Evolutionary conservation across 2,797 vertebrate genomes (phyloP).

Genomic region (Synaphobranchus kaupii): DNA sequence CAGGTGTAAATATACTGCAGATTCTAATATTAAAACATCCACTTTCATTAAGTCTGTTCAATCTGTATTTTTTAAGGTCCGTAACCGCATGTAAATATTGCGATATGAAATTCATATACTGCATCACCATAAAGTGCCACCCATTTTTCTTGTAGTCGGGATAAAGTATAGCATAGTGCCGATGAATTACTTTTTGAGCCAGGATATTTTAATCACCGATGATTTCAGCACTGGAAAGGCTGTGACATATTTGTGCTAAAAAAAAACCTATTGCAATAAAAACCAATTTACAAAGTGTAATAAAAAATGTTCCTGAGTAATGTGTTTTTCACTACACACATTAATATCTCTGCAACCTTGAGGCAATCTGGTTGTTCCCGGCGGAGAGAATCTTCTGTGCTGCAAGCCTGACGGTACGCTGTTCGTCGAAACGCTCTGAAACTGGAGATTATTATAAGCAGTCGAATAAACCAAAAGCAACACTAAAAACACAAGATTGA

Average conservation of each 20-base stretch:
- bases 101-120: background rate
- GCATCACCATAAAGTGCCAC: background rate
- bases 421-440: background rate
- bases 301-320: constrained; percentile 23
- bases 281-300: constrained; percentile 23
- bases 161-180: background rate
- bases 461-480: background rate
- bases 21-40: background rate
- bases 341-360: constrained; percentile 13
- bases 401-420: background rate
- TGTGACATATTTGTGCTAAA: constrained; percentile 19
- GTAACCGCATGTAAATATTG: background rate
- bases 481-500: background rate
- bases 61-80: background rate
- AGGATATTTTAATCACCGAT: constrained; percentile 13
- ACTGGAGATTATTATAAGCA: background rate
- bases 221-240: background rate
- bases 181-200: constrained; percentile 15
- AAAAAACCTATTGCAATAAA: constrained; percentile 16
- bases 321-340: constrained; percentile 26
- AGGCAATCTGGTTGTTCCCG: constrained; percentile 14
- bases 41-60: background rate
- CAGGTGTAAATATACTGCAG: background rate
- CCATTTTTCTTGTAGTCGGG: background rate
- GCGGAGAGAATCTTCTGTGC: background rate